These are phyloP conservation scores for Leptoclinus maculatus DNA, from an alignment of 2,797 vertebrate genomes.

Conservation along the genomic window DNA sequence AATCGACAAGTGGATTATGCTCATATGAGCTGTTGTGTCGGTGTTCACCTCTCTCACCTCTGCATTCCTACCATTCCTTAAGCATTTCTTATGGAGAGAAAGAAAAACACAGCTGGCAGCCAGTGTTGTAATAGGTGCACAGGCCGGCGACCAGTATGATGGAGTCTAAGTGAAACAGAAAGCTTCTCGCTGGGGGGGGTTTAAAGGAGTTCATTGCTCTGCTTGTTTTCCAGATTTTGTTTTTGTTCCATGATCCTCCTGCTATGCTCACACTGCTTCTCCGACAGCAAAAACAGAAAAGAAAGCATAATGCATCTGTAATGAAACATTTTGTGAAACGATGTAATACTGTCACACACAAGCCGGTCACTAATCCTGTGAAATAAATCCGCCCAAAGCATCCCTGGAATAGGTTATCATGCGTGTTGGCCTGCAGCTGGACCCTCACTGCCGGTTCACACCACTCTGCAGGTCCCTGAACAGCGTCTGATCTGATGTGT, in stretches of 20 bases:
- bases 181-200: conserved; percentile 50
- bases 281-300: conserved; percentile 26
- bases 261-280: conserved; percentile 54
- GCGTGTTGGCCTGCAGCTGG: conserved; percentile 43
- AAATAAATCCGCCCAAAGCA: conserved; percentile 20
- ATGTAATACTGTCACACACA: not conserved
- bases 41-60: conserved; percentile 19
- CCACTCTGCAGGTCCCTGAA: conserved; percentile 45
- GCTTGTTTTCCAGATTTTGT: conserved; percentile 58
- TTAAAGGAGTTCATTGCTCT: conserved; percentile 56
- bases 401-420: conserved; percentile 38
- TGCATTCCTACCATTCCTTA: conserved; percentile 51
- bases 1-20: conserved; percentile 32
- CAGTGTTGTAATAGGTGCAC: conserved; percentile 34
- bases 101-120: conserved; percentile 37
- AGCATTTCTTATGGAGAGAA: conserved; percentile 28
- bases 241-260: conserved; percentile 53
- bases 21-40: conserved; percentile 34
- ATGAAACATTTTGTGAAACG: not conserved
- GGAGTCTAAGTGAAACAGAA: conserved; percentile 26
- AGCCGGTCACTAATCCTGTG: not conserved
- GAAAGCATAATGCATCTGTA: not conserved
- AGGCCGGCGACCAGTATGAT: not conserved
- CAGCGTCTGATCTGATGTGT: conserved; percentile 40
- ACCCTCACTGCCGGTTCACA: conserved; percentile 24